Evolutionary conservation across 1,140 invertebrate species (phyloP).

Genomic region (Pygmarrhopalites habei): DNA sequence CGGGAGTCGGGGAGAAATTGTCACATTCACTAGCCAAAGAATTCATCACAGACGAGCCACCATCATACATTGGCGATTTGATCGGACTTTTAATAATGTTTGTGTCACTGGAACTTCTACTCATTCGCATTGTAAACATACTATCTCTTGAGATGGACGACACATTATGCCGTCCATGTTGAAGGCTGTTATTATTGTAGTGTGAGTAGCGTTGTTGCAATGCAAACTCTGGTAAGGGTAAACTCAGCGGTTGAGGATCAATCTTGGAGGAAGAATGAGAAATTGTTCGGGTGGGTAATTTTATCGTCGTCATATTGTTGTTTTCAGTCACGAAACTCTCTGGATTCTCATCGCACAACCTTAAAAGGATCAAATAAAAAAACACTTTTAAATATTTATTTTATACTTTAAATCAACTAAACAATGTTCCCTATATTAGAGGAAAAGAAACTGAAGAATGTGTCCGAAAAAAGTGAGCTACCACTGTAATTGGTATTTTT

Average conservation of each 20-base stretch:
- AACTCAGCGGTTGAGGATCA: conserved; percentile 56
- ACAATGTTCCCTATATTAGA: too few species aligned
- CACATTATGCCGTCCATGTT: not conserved
- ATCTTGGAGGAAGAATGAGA: conserved; percentile 26
- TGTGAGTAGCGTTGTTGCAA: conserved; percentile 34
- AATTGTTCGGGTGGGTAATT: conserved; percentile 18
- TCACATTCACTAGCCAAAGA: conserved; percentile 25
- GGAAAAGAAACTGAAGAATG: too few species aligned
- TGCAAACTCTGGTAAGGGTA: conserved; percentile 78
- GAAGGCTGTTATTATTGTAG: conserved; percentile 6
- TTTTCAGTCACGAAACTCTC: conserved; percentile 50
- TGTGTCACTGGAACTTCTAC: conserved; percentile 24
- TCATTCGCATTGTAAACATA: conserved; percentile 5
- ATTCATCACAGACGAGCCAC: conserved; percentile 26
- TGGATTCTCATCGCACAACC: conserved; percentile 71
- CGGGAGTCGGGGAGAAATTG: conserved; percentile 17
- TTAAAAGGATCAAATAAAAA: too few species aligned
- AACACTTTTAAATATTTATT: too few species aligned
- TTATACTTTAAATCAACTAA: too few species aligned
- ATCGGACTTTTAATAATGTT: conserved; percentile 26
- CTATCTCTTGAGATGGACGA: not conserved
- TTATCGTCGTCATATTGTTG: conserved; percentile 29
- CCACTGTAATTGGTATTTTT: too few species aligned
- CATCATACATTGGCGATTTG: conserved; percentile 21
- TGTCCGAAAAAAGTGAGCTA: too few species aligned